These are phyloP conservation scores for Phaetusa simplex DNA, from an alignment of 2,113 vertebrate genomes.

Conservation along the genomic window DNA sequence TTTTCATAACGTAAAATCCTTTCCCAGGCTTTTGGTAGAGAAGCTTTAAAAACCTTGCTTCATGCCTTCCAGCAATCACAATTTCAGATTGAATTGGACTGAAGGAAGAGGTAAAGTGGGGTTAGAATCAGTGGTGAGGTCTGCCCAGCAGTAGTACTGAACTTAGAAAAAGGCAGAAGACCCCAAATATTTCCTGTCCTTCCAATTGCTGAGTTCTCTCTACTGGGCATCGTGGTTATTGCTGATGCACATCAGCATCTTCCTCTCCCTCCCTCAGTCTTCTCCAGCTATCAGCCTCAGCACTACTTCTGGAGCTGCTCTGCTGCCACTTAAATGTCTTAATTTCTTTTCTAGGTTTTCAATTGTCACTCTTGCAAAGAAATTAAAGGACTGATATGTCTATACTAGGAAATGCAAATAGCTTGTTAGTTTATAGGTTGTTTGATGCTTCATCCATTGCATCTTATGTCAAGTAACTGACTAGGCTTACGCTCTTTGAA, in stretches of 20 bases:
- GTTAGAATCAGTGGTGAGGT: background rate
- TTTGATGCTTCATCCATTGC: background rate
- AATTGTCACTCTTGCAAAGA: background rate
- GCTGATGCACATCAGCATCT: background rate
- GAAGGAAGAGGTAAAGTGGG: background rate
- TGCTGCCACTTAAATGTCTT: background rate
- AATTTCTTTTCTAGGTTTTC: background rate
- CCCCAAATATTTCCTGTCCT: background rate
- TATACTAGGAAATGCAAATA: background rate
- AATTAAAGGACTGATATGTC: background rate
- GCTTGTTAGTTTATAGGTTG: background rate
- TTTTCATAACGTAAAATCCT: background rate
- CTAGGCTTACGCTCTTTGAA: background rate
- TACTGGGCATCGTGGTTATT: background rate
- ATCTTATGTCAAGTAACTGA: background rate
- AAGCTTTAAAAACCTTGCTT: background rate
- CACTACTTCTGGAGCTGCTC: background rate
- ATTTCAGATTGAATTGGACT: background rate
- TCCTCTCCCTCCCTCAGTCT: fast-evolving
- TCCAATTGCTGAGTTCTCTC: background rate
- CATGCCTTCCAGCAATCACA: background rate
- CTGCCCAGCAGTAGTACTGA: background rate
- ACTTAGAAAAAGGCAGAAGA: background rate
- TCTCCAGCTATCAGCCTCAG: background rate
- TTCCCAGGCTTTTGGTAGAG: background rate